Evolutionary conservation across 2,888 invertebrate species (phyloP), one percentile per base, ranked within the genome.

Genomic region (Pseudococcus longispinus): DNA sequence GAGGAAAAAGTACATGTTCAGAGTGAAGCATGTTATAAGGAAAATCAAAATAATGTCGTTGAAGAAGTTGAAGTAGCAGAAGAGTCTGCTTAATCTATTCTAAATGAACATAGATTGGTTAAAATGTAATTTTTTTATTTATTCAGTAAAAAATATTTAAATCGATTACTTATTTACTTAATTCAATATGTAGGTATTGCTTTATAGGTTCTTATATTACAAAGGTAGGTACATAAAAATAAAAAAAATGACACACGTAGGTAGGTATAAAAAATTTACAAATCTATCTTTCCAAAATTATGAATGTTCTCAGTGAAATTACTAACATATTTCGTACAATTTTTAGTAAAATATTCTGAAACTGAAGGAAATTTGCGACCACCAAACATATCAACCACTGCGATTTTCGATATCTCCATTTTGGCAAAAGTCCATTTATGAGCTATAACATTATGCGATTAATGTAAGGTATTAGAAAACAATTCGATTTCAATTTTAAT

Each of bases 361-460:
- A 93, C 91, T 0, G 92, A 90, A 23, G 95, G 93, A 90, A 93
- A 93, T 89, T 94, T 93, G 20, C 96, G 95, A 2, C 97, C 96
- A 2, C 97, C 96, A 90, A 96, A 96, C 91, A 93, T 94, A 90
- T 96, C 96, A 89, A 96, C 91, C 89, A 96, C 93, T 15, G 93
- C 93, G 87, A 97, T 94, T 89, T 95, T 93, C 46, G 92, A 91
- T 83, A 96, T 95, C 88, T 94, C 92, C 90, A 97, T 89, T 91
- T 95, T 95, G 0, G 95, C 95, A 55, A 96, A 93, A 89, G 94
- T 96, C 92, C 96, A 97, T 26, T 92, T 90, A 90, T 96, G 96
- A 90, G 93, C 96, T 95, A 91, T n/a, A 92, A 92, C 87, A 88
- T 77, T 9, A 29, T 32, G 32, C 29, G 15, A 70, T 18, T 8